A percentile compares a stretch with the other conserved stretches of the same genome.
phyloP scores from a whole-genome alignment of 2,888 invertebrate genomes.

The Melipona beecheii region DNA sequence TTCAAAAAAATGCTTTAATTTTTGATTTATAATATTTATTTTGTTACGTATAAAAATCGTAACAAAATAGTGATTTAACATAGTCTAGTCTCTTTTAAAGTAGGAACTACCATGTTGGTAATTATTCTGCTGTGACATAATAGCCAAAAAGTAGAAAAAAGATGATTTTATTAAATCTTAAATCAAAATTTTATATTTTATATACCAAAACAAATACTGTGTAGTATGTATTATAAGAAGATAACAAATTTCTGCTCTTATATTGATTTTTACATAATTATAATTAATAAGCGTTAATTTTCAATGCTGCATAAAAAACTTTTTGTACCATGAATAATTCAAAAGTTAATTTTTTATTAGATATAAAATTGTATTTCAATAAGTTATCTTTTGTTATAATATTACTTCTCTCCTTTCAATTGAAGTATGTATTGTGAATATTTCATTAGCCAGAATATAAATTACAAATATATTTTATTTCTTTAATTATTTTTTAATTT shows the following conservation, averaged over 20 bases:
- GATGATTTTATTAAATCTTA: slow-evolving; percentile 60
- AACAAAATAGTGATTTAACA: slow-evolving; percentile 73
- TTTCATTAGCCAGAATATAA: slow-evolving; percentile 49
- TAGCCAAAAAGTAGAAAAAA: slow-evolving; percentile 65
- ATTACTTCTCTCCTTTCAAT: slow-evolving; percentile 30
- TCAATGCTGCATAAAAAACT: slow-evolving; percentile 17
- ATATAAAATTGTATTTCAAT: slow-evolving; percentile 25
- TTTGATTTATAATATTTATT: slow-evolving; percentile 41
- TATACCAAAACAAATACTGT: slow-evolving; percentile 55
- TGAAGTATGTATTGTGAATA: slow-evolving; percentile 37
- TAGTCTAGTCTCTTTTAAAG: slow-evolving; percentile 74
- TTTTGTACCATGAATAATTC: slow-evolving; percentile 11
- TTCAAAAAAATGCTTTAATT: slow-evolving; percentile 29
- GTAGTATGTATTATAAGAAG: slow-evolving; percentile 38
- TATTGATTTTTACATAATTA: slow-evolving; percentile 13
- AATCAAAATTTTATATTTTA: slow-evolving; percentile 75
- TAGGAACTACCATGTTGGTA: slow-evolving; percentile 71
- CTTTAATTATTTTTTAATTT: slow-evolving; percentile 5
- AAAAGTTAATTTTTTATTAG: slow-evolving; percentile 14
- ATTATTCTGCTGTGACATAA: slow-evolving; percentile 72
- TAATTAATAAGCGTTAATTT: slow-evolving; percentile 6
- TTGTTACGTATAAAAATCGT: slow-evolving; percentile 45
- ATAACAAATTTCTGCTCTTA: slow-evolving; percentile 7
- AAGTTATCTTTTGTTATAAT: slow-evolving; percentile 15
- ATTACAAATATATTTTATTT: slow-evolving; percentile 14